Percentiles rank a stretch among this genome's conserved stretches.
Evolutionary conservation across 1,140 invertebrate genomes (phyloP).

Genomic region (Homarus americanus): DNA sequence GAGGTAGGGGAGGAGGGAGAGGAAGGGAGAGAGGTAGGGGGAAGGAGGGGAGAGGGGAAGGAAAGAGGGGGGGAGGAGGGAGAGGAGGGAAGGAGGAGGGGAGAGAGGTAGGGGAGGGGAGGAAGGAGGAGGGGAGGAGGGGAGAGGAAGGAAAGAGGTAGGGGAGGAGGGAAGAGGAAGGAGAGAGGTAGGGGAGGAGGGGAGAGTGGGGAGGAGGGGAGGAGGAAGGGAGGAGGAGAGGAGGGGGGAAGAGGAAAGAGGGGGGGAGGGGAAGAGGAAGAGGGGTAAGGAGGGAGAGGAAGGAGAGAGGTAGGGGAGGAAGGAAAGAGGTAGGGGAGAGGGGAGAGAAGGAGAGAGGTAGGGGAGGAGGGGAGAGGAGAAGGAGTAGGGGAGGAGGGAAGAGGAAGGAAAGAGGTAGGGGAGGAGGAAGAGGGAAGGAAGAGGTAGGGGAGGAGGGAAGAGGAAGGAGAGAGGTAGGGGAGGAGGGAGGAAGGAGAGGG

Average conservation of each 20-base stretch:
- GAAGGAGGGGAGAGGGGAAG: background rate
- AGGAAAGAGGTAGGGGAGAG: background rate
- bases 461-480: too few species aligned
- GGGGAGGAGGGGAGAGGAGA: too few species aligned
- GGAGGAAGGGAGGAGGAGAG: too few species aligned
- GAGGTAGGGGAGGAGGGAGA: background rate
- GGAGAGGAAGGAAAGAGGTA: background rate
- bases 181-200: background rate
- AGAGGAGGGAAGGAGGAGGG: background rate
- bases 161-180: background rate
- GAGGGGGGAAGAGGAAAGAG: background rate
- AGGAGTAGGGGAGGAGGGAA: too few species aligned
- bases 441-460: too few species aligned
- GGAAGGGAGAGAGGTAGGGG: background rate
- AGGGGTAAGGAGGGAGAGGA: background rate
- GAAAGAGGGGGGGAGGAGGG: background rate
- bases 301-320: background rate
- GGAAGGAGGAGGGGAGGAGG: background rate
- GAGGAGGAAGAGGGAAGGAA: too few species aligned
- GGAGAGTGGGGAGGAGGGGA: background rate
- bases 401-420: too few species aligned
- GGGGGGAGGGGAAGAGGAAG: background rate
- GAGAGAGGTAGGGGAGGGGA: background rate
- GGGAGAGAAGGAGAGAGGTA: too few species aligned
- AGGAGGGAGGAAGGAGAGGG: too few species aligned